phyloP scores from a whole-genome alignment of 2,797 vertebrate genomes.

The Takifugu rubripes region DNA sequence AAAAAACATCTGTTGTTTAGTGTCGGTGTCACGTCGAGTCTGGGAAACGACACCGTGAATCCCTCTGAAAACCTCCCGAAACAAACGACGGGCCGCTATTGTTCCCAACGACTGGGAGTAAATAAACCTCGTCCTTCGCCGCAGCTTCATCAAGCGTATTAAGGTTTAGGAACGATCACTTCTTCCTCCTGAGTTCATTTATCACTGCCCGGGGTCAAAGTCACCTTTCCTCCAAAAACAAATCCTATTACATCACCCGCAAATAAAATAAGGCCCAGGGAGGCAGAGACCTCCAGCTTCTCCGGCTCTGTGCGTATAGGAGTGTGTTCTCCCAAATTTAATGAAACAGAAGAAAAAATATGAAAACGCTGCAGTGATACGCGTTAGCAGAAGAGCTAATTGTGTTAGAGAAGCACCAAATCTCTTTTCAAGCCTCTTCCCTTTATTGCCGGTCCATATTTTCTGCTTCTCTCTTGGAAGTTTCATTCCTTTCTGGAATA shows the following conservation, averaged over 20 bases:
- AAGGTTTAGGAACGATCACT: conserved; percentile 43
- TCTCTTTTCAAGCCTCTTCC: conserved; percentile 12
- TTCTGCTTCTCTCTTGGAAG: conserved; percentile 8
- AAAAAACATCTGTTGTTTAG: not conserved
- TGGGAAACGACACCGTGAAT: conserved; percentile 3
- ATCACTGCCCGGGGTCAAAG: conserved; percentile 47
- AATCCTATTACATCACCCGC: conserved; percentile 34
- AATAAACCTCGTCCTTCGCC: conserved; percentile 33
- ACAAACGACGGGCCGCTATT: conserved; percentile 13
- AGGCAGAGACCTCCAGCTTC: conserved; percentile 17
- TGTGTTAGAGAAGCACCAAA: conserved; percentile 3
- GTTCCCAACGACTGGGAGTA: conserved; percentile 17
- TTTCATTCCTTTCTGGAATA: conserved; percentile 19
- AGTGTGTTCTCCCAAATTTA: not conserved
- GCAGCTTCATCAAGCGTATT: conserved; percentile 53
- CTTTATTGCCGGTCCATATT: conserved; percentile 21
- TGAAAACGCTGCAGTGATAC: conserved; percentile 3
- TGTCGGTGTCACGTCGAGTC: not conserved
- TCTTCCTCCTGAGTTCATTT: conserved; percentile 50
- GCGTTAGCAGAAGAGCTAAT: conserved; percentile 8
- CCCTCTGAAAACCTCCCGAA: not conserved
- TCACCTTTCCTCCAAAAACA: conserved; percentile 47
- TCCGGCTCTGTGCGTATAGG: not conserved
- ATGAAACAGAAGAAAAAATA: not conserved
- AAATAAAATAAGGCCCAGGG: conserved; percentile 48